Evolutionary conservation across 2,888 invertebrate genomes (phyloP).

Genomic region (Ametastegia equiseti): DNA sequence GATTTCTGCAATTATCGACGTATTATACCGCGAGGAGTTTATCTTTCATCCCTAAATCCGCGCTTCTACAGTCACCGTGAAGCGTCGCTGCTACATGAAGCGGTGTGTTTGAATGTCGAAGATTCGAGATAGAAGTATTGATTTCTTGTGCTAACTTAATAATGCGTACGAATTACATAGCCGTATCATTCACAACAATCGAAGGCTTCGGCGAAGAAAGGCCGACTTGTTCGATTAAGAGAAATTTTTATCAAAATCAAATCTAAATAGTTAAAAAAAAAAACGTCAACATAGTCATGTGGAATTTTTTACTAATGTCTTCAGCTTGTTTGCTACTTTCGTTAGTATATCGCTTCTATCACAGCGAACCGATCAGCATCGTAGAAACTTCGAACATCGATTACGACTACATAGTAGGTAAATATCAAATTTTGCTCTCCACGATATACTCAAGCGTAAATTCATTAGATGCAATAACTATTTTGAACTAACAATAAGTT

Average conservation of each 20-base stretch:
- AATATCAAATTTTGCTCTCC: slow-evolving; percentile 51
- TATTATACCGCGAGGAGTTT: too few relatives aligned
- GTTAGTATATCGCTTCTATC: slow-evolving; percentile 66
- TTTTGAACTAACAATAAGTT: slow-evolving; percentile 75
- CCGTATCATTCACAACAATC: slow-evolving; percentile 7
- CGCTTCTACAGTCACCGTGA: neutral
- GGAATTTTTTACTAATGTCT: slow-evolving; percentile 67
- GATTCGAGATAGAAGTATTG: slow-evolving; percentile 28
- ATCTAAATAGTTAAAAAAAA: neutral
- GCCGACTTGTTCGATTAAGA: neutral
- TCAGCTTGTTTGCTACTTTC: slow-evolving; percentile 62
- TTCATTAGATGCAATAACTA: neutral
- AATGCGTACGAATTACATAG: neutral
- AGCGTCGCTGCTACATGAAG: neutral
- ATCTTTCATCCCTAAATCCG: neutral
- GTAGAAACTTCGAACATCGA: slow-evolving; percentile 63
- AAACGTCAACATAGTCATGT: slow-evolving; percentile 59
- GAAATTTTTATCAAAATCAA: neutral
- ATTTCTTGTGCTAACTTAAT: slow-evolving; percentile 33
- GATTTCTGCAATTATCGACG: too few relatives aligned
- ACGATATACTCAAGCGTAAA: neutral
- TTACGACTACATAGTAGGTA: slow-evolving; percentile 72
- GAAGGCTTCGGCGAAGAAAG: neutral
- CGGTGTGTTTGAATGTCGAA: slow-evolving; percentile 23
- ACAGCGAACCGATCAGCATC: slow-evolving; percentile 64